Evolutionary conservation across 2,888 invertebrate species (phyloP).

Genomic region (Punctoribates punctum): DNA sequence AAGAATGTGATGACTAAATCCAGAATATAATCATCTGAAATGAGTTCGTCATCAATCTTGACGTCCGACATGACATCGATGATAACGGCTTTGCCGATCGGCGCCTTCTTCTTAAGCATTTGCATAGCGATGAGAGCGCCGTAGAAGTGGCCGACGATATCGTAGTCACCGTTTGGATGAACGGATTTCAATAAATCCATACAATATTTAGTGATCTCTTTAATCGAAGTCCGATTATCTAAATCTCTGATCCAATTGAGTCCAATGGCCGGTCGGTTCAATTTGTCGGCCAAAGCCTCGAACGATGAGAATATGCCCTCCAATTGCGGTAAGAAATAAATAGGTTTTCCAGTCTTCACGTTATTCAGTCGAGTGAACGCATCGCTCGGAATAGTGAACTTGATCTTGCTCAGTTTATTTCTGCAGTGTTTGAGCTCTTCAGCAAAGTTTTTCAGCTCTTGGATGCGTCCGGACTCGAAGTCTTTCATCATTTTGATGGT

Average conservation of each 20-base stretch:
- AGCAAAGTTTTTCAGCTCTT: not conserved
- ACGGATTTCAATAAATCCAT: constrained; percentile 65
- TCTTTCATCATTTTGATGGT: not conserved
- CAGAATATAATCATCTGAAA: not conserved
- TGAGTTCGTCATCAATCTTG: not conserved
- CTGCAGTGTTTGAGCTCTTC: not conserved
- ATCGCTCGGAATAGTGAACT: constrained; percentile 67
- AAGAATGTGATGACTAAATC: constrained; percentile 4
- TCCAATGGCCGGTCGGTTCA: constrained; percentile 77
- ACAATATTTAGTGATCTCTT: constrained; percentile 40
- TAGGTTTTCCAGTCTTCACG: constrained; percentile 49
- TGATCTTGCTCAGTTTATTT: constrained; percentile 52
- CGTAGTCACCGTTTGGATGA: constrained; percentile 78
- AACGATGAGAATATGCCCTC: constrained; percentile 77
- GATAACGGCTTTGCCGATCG: constrained; percentile 57
- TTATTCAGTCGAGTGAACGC: constrained; percentile 64
- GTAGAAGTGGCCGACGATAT: constrained; percentile 88
- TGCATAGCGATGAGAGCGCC: constrained; percentile 92
- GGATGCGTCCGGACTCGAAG: not conserved
- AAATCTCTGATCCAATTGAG: constrained; percentile 70
- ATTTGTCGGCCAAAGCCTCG: constrained; percentile 65
- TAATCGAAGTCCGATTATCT: constrained; percentile 29
- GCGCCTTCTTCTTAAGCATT: constrained; percentile 76
- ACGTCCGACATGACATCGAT: not conserved
- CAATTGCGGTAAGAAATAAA: constrained; percentile 72